Conservation (phyloP, 2,888 invertebrate species). For the Lasius platythorax region DNA sequence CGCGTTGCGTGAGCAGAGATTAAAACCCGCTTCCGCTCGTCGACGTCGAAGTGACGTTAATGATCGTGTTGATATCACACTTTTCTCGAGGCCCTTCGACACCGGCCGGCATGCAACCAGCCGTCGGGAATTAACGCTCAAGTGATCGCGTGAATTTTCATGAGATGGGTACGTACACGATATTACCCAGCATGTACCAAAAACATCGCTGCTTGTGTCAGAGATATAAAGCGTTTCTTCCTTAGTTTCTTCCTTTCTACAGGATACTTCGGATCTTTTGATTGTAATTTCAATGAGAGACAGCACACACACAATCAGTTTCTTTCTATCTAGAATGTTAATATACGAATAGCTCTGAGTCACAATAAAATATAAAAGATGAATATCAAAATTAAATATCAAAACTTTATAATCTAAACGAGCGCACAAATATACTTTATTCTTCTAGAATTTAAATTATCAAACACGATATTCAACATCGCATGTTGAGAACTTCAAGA, state of each 20-base stretch:
- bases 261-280: not conserved
- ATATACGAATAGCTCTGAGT: not conserved
- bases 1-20: constrained; percentile 42
- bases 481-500: not conserved
- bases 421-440: not conserved
- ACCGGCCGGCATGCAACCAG: constrained; percentile 25
- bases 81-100: constrained; percentile 37
- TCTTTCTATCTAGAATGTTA: not conserved
- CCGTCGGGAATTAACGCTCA: constrained; percentile 43
- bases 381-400: not conserved
- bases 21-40: constrained; percentile 45
- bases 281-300: constrained; percentile 27
- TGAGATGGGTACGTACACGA: constrained; percentile 4
- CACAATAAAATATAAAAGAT: not conserved
- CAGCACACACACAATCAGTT: not conserved
- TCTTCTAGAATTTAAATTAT: not conserved
- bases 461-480: not conserved
- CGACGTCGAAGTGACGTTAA: constrained; percentile 50
- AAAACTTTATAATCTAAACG: not conserved
- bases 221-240: not conserved
- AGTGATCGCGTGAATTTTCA: constrained; percentile 53
- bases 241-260: not conserved
- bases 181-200: not conserved
- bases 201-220: constrained; percentile 8
- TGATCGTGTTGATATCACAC: constrained; percentile 53